Base-by-base conservation (phyloP, 2,797 vertebrate species). In the Falco berigora region DNA sequence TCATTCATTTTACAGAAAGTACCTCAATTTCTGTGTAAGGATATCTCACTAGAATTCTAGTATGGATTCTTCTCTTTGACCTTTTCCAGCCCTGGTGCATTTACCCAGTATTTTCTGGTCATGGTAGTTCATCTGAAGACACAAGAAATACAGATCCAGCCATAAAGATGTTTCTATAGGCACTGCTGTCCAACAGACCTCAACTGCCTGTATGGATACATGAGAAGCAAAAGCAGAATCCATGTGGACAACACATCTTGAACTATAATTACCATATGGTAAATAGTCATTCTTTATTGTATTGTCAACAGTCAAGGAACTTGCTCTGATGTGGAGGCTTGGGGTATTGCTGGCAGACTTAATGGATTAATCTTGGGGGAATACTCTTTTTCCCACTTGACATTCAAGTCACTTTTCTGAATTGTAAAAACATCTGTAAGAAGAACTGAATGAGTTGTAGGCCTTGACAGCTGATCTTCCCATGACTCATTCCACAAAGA, bases 381-480 rank as follows among this genome's bases (percentile, higher is more conserved):
- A 94, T 92, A 28, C 38, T 80, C 88, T 91, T 93, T 91, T 73
- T 95, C 92, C 95, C 86, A 91, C 64, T 95, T 96, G 94, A 94
- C 88, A 74, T 78, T 95, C 81, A 68, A 94, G 96, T 92, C 90
- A 75, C 95, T 94, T 93, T 87, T 93, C 88, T 88, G 94, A 87
- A 96, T 92, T 92, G 88, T 91, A 94, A 96, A 96, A 96, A 80
- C 96, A 95, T 96, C 95, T 97, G 96, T 47, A 61, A 96, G 90
- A 91, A 94, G 96, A 93, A 77, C 49, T 32, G 71, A 96, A 94
- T 94, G 93, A 96, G 90, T 91, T 93, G 92, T 96, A 86, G 95
- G 75, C 80, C 84, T 93, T 96, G 95, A 96, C 92, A 96, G 84
- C 92, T 85, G 75, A 91, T 96, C 94, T 93, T 87, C 84, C 84